A percentile compares a stretch with the other conserved stretches of the same genome.
Conservation (phyloP, 30 jellyfish, hydroid and myxozoan genomes). For the Cassiopea andromeda region DNA sequence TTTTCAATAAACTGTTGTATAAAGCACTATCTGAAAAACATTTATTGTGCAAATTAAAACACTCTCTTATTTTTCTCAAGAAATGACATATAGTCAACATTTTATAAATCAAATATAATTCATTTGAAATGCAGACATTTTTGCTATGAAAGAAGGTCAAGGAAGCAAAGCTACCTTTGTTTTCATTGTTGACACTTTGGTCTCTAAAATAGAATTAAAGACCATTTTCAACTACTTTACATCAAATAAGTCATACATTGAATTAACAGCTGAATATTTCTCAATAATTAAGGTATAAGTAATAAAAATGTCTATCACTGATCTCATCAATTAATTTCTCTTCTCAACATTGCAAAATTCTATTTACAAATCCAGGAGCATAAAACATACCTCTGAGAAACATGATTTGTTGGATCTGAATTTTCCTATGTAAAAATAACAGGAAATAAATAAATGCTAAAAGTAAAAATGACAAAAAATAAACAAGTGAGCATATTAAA, state of each 20-base stretch:
- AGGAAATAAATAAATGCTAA: neutral
- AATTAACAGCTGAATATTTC: too few relatives aligned
- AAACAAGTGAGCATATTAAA: neutral
- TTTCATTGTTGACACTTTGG: constrained; percentile 57
- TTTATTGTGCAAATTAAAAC: too few relatives aligned
- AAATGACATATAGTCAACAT: too few relatives aligned
- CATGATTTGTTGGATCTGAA: constrained; percentile 56
- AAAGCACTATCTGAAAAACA: constrained; percentile 49
- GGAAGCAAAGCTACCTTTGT: constrained; percentile 40
- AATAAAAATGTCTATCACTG: too few relatives aligned
- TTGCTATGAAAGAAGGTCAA: neutral
- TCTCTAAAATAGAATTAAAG: constrained; percentile 32
- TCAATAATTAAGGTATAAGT: too few relatives aligned
- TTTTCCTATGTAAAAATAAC: constrained; percentile 51
- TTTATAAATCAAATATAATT: too few relatives aligned
- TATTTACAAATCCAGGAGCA: neutral
- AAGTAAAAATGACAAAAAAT: neutral
- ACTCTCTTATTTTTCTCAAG: too few relatives aligned
- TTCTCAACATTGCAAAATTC: neutral
- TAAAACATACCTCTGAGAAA: constrained; percentile 53
- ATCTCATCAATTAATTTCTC: too few relatives aligned
- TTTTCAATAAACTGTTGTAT: constrained; percentile 65
- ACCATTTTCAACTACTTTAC: too few relatives aligned
- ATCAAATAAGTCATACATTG: too few relatives aligned
- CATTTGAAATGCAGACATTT: neutral